phyloP scores from a whole-genome alignment of 2,888 invertebrate species.

The Spialia ferax region DNA sequence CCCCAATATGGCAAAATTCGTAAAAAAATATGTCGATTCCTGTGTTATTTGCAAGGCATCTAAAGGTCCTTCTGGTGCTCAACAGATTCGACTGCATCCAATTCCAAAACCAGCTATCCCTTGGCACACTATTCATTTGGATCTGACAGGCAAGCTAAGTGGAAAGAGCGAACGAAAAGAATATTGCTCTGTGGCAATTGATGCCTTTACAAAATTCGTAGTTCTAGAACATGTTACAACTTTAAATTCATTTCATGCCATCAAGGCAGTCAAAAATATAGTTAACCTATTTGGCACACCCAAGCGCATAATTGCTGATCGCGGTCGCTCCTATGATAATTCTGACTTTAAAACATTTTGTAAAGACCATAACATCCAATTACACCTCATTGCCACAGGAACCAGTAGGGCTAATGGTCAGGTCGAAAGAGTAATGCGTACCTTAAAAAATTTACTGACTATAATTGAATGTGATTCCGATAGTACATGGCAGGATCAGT shows the following conservation, averaged over 20 bases:
- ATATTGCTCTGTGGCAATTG: conserved; percentile 52
- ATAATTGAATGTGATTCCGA: conserved; percentile 22
- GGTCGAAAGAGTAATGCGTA: conserved; percentile 44
- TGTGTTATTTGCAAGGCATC: conserved; percentile 49
- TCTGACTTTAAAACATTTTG: conserved; percentile 15
- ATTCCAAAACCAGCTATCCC: conserved; percentile 52
- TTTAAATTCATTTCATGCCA: neutral
- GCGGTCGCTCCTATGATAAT: neutral
- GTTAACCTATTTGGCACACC: conserved; percentile 1
- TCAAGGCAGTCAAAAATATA: neutral
- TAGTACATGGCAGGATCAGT: conserved; percentile 41
- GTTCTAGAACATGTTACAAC: neutral
- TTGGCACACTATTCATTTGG: conserved; percentile 56
- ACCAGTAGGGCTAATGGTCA: conserved; percentile 44
- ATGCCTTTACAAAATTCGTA: conserved; percentile 51
- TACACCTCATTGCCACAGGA: conserved; percentile 3
- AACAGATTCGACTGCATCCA: conserved; percentile 53
- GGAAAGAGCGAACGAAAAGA: conserved; percentile 51
- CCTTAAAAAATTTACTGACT: conserved; percentile 42
- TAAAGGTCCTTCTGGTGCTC: conserved; percentile 52
- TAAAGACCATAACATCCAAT: neutral
- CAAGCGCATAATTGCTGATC: conserved; percentile 12
- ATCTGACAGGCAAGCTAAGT: conserved; percentile 49
- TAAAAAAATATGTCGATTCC: neutral
- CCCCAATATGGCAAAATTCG: neutral